A percentile compares a stretch with the other conserved stretches of the same genome.
These are phyloP conservation scores for Cossypha polioptera DNA, from an alignment of 2,797 vertebrate genomes.

Conservation along the genomic window DNA sequence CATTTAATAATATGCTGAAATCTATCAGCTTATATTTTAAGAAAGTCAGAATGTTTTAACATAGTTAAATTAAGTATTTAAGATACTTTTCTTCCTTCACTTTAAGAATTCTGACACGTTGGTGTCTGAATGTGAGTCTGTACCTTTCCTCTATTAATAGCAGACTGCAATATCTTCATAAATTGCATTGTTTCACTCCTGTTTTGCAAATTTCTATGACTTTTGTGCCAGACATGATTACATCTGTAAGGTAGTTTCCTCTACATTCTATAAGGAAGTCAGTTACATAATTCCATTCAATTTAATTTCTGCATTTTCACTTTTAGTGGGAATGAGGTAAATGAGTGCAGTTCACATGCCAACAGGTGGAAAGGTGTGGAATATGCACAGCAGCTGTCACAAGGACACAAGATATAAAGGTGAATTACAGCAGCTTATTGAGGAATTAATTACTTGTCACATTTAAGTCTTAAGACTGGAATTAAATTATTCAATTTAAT, in stretches of 20 bases:
- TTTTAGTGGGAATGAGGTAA: neutral
- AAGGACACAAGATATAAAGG: neutral
- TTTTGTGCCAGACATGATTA: neutral
- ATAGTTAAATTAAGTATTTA: neutral
- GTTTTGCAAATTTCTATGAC: neutral
- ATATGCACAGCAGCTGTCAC: neutral
- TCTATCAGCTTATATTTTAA: neutral
- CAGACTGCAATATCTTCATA: neutral
- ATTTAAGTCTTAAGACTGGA: neutral
- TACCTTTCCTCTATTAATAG: neutral
- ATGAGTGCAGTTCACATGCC: neutral
- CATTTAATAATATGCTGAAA: neutral
- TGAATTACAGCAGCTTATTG: neutral
- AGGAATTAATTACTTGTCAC: neutral
- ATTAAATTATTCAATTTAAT: neutral
- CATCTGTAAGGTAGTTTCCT: neutral
- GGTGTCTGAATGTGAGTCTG: neutral
- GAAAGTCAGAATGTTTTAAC: neutral
- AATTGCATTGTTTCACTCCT: neutral
- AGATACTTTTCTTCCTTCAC: neutral
- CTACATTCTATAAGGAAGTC: neutral
- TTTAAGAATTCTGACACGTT: neutral
- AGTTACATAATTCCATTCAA: neutral
- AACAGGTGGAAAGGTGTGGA: neutral
- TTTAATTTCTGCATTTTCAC: neutral